These are phyloP conservation scores for Bujurquina vittata DNA, from an alignment of 2,113 vertebrate genomes.

Conservation along the genomic window DNA sequence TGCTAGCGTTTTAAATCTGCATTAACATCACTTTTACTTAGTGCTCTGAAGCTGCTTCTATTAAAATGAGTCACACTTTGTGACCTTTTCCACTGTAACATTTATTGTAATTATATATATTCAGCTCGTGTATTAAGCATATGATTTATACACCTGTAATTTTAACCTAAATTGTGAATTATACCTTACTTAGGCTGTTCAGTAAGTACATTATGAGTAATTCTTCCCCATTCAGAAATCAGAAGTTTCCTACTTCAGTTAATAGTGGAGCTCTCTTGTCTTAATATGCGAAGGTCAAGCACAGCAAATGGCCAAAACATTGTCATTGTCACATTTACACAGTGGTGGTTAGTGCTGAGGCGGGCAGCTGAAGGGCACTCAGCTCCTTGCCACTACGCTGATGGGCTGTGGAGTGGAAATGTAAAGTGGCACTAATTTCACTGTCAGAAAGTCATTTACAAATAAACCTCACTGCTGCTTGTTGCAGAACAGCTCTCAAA, in stretches of 20 bases:
- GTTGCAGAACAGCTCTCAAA: constrained; percentile 1
- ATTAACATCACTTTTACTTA: constrained; percentile 24
- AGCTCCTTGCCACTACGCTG: constrained; percentile 40
- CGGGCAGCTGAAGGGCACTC: constrained; percentile 58
- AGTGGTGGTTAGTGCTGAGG: constrained; percentile 40
- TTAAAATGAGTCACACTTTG: constrained; percentile 41
- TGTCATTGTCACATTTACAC: constrained; percentile 54
- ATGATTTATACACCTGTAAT: constrained; percentile 16
- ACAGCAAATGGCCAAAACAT: constrained; percentile 66
- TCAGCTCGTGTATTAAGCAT: background rate
- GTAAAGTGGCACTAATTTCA: constrained; percentile 63
- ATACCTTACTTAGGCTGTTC: constrained; percentile 9
- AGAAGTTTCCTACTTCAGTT: constrained; percentile 44
- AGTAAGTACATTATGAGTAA: constrained; percentile 19
- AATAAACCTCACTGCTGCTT: constrained; percentile 15
- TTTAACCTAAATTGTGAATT: constrained; percentile 39
- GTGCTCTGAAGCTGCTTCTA: constrained; percentile 3
- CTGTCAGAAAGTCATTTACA: constrained; percentile 49
- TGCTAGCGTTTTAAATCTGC: background rate
- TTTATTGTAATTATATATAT: constrained; percentile 26
- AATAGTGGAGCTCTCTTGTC: constrained; percentile 40
- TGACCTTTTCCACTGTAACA: constrained; percentile 32
- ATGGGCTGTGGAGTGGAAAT: constrained; percentile 59
- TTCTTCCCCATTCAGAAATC: constrained; percentile 33
- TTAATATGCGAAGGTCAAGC: constrained; percentile 63